These are phyloP conservation scores for Araneus ventricosus DNA, from an alignment of 1,140 invertebrate genomes.

Conservation along the genomic window DNA sequence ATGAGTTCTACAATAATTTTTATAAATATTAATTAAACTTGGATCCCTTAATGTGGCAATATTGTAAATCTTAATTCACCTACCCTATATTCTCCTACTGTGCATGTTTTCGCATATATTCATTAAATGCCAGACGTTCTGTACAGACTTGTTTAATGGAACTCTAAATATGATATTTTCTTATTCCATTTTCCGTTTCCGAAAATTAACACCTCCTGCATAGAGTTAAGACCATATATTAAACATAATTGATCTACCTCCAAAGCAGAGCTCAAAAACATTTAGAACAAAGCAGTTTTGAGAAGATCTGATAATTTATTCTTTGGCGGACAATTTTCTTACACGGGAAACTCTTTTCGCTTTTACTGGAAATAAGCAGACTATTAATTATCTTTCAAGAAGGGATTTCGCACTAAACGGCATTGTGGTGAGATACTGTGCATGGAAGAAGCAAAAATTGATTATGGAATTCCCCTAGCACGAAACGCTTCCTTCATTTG, in stretches of 20 bases:
- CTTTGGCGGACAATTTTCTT: slow-evolving; percentile 6
- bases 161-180: background rate
- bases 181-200: background rate
- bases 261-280: background rate
- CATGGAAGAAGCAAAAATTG: too few relatives aligned
- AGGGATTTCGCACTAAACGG: too few relatives aligned
- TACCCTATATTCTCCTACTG: too few relatives aligned
- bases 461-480: background rate
- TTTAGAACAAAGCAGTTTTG: slow-evolving; percentile 4
- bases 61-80: too few relatives aligned
- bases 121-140: background rate
- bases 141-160: background rate
- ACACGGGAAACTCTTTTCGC: background rate
- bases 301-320: slow-evolving; percentile 12
- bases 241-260: background rate
- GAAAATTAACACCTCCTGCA: background rate
- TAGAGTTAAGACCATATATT: background rate
- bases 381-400: slow-evolving; percentile 40
- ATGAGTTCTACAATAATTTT: too few relatives aligned
- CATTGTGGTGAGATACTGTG: too few relatives aligned
- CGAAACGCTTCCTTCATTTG: too few relatives aligned
- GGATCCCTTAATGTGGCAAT: too few relatives aligned
- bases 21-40: too few relatives aligned
- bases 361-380: background rate
- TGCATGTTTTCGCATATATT: too few relatives aligned